Conservation (phyloP, 2,113 vertebrate species). For the Pteropus alecto region DNA sequence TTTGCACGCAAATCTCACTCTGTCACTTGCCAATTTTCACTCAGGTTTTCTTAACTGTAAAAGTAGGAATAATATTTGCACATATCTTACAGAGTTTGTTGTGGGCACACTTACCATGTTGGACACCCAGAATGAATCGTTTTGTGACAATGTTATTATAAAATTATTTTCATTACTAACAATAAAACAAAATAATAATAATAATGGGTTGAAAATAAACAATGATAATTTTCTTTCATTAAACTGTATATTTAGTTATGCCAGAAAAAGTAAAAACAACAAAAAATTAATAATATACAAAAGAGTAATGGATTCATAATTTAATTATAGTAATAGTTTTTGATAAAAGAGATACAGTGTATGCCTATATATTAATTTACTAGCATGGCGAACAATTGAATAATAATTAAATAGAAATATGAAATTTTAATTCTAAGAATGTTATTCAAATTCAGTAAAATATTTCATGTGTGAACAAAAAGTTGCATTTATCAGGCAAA, state of each 20-base stretch:
- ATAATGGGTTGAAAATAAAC: background rate
- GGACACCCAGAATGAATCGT: background rate
- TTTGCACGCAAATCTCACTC: background rate
- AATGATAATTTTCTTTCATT: background rate
- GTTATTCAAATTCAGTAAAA: background rate
- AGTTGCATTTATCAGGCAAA: background rate
- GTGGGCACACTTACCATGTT: background rate
- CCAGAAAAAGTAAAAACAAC: background rate
- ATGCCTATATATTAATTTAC: background rate
- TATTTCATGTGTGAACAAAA: background rate
- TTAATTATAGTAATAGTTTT: background rate
- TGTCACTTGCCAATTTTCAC: background rate
- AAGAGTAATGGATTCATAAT: background rate
- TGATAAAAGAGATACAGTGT: background rate
- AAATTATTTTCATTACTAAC: background rate
- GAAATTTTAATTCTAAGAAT: background rate
- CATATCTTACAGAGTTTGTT: background rate
- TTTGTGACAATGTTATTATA: background rate
- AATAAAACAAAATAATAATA: background rate
- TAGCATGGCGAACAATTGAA: background rate
- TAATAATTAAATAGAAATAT: background rate
- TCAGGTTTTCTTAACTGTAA: background rate
- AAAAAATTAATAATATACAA: background rate
- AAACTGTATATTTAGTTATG: background rate
- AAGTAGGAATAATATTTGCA: background rate